Evolutionary conservation across 2,113 vertebrate species (phyloP).

Genomic region (Zosterops borbonicus): DNA sequence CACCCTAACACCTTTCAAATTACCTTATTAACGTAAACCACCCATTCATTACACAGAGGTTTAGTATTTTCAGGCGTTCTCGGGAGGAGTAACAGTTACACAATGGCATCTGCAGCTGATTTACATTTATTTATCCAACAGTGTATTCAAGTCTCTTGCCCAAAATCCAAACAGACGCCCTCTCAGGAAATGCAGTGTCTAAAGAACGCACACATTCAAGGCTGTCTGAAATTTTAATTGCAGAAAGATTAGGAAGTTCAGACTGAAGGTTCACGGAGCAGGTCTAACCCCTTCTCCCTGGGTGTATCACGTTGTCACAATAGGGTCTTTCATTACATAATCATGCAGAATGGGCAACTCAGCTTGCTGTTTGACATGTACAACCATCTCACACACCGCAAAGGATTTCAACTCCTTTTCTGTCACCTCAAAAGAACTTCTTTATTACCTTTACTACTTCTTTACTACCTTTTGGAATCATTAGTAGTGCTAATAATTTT

Average conservation of each 20-base stretch:
- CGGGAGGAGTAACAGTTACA: not conserved
- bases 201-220: not conserved
- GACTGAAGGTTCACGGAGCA: not conserved
- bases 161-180: not conserved
- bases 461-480: not conserved
- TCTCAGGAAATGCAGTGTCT: not conserved
- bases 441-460: not conserved
- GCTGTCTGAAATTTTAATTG: conserved; percentile 48
- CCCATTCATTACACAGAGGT: not conserved
- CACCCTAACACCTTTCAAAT: conserved; percentile 40
- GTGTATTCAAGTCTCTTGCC: not conserved
- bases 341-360: not conserved
- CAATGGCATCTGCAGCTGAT: conserved; percentile 33
- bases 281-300: not conserved
- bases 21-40: conserved; percentile 19
- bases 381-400: not conserved
- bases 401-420: not conserved
- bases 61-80: not conserved
- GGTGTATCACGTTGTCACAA: not conserved
- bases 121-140: conserved; percentile 40
- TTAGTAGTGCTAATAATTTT: not conserved
- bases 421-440: not conserved
- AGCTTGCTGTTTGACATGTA: not conserved
- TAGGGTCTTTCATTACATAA: conserved; percentile 14
- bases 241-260: conserved; percentile 17